Base-by-base conservation (phyloP, 2,113 vertebrate species). In the Onychorhynchus coronatus region DNA sequence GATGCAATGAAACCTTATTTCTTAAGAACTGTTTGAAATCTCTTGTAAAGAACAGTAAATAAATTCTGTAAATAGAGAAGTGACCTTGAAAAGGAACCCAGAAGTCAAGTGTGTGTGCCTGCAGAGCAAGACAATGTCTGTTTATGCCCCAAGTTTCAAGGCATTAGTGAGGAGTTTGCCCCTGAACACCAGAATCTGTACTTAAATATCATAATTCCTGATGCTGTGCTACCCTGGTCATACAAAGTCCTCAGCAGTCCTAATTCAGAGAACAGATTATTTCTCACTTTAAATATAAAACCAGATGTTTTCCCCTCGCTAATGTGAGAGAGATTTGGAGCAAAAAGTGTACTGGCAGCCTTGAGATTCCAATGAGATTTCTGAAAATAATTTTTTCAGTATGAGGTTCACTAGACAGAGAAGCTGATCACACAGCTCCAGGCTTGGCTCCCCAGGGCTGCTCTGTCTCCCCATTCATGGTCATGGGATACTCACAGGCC, bases 391-490 rank as follows among this genome's bases (percentile, higher is more conserved):
- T 49, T 75, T 94, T 85, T 79, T 20, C 1, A 5, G 31, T 47
- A 4, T 44, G 37, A 87, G 11, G 12, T 31, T 98, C 72, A 95
- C 46, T 97, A 93, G 86, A 27, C 97, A 98, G 89, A 97, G 97
- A 74, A 98, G 94, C 8, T 2, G 1, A 31, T 85, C 31, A 12
- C 94, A 82, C 55, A 98, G 42, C 31, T 97, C 91, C 79, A 96
- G 49, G 28, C 89, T 97, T 30, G 96, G 96, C 13, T 97, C 96
- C 41, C 75, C 2, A 0, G 92, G 97, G 59, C 96, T 77, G 59
- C 89, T 97, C 20, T 92, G 39, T 31, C 88, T 92, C 39, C 92
- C 91, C 3, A 2, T 68, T 68, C 31, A 2, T 53, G 80, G 10
- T 74, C 85, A 21, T 95, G 95, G 96, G 90, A 80, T 2, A 95